phyloP scores from a whole-genome alignment of 2,797 vertebrate genomes.

The Lophius americanus region DNA sequence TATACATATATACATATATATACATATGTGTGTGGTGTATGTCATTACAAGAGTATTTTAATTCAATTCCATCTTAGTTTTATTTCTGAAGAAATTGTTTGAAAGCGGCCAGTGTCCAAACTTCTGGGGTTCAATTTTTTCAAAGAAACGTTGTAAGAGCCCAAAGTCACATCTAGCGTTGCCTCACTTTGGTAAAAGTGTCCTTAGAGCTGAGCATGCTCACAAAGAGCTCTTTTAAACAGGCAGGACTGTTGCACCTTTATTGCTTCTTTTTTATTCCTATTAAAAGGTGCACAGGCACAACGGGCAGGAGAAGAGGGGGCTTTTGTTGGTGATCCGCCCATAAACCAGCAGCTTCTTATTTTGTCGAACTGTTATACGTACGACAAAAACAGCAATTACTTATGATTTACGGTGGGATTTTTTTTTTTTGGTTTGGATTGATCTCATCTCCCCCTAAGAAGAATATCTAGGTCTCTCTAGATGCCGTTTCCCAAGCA shows the following conservation, averaged over 20 bases:
- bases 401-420: not conserved
- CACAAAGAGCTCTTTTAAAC: not conserved
- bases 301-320: no score
- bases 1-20: no score
- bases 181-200: not conserved
- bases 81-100: not conserved
- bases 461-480: slow-evolving; percentile 3
- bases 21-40: slow-evolving; percentile 6
- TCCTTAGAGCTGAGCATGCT: not conserved
- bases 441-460: not conserved
- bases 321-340: no score
- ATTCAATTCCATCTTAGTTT: not conserved
- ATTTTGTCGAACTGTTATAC: no score
- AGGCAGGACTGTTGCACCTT: no score
- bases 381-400: not conserved
- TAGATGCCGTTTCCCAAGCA: slow-evolving; percentile 7
- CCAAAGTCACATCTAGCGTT: not conserved
- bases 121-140: not conserved
- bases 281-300: no score
- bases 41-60: not conserved
- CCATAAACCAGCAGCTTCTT: no score
- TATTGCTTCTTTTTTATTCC: no score
- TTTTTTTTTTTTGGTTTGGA: not conserved
- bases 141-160: not conserved
- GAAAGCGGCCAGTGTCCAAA: not conserved